A percentile compares a stretch with the other conserved stretches of the same genome.
Evolutionary conservation across 2,113 vertebrate genomes (phyloP).

Genomic region (Heterotis niloticus): DNA sequence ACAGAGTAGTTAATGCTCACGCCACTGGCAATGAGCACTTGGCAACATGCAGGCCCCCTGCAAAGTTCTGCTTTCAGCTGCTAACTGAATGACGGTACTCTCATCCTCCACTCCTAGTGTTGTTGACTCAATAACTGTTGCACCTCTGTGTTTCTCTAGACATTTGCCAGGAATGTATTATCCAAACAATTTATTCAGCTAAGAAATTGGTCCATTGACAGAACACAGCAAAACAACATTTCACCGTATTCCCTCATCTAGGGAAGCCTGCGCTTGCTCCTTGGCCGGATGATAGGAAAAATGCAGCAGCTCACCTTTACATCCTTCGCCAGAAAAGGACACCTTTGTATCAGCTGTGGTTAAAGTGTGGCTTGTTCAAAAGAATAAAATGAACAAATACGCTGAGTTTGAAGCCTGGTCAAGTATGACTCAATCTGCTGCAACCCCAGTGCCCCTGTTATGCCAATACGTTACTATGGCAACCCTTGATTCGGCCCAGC

Average conservation of each 20-base stretch:
- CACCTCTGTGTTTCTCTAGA: too few relatives aligned
- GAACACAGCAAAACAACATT: not conserved
- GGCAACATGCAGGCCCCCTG: too few relatives aligned
- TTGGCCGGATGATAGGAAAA: not conserved
- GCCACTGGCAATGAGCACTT: too few relatives aligned
- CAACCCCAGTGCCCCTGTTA: not conserved
- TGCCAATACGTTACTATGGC: not conserved
- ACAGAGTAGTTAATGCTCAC: too few relatives aligned
- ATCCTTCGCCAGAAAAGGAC: too few relatives aligned
- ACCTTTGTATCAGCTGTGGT: not conserved
- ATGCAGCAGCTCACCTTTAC: not conserved
- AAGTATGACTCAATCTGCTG: conserved; percentile 8
- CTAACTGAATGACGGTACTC: too few relatives aligned
- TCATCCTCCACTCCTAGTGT: too few relatives aligned
- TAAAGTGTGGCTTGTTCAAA: not conserved
- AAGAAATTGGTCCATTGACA: too few relatives aligned
- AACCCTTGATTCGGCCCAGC: conserved; percentile 5
- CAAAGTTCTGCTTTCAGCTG: too few relatives aligned
- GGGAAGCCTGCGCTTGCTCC: not conserved
- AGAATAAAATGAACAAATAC: conserved; percentile 3
- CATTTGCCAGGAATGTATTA: too few relatives aligned
- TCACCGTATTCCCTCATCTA: not conserved
- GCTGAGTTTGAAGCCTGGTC: not conserved
- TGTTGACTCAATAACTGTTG: too few relatives aligned
- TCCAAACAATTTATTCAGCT: too few relatives aligned